These are phyloP conservation scores for Taphrorychus bicolor DNA, from an alignment of 2,888 invertebrate species.

Conservation along the genomic window DNA sequence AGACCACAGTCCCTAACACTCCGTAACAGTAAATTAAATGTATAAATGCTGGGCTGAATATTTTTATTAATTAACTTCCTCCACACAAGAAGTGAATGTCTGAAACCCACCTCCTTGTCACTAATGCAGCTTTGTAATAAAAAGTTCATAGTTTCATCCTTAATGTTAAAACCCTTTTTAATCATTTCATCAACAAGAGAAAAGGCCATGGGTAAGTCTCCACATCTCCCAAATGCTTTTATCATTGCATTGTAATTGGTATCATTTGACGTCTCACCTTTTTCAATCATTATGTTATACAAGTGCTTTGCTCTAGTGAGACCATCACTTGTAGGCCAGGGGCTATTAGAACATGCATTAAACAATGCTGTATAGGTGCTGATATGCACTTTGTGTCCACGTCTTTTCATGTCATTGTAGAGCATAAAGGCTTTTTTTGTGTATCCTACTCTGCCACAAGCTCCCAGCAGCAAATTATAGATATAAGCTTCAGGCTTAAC, in stretches of 20 bases:
- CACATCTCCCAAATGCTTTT: constrained; percentile 87
- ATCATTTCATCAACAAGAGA: constrained; percentile 84
- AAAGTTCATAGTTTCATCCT: constrained; percentile 76
- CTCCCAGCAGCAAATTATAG: constrained; percentile 83
- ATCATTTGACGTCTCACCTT: constrained; percentile 72
- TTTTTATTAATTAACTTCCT: constrained; percentile 74
- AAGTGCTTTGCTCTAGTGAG: constrained; percentile 72
- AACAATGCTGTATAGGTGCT: constrained; percentile 86
- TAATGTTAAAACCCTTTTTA: constrained; percentile 67
- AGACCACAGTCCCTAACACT: constrained; percentile 83
- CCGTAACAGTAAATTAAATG: constrained; percentile 83
- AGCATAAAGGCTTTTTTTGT: constrained; percentile 85
- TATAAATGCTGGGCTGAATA: constrained; percentile 73
- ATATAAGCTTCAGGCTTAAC: constrained; percentile 81
- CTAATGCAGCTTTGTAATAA: constrained; percentile 84
- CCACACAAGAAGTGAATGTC: constrained; percentile 86
- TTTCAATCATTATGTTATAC: constrained; percentile 72
- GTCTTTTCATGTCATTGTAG: constrained; percentile 82
- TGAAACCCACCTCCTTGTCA: constrained; percentile 80
- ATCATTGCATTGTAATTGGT: constrained; percentile 89
- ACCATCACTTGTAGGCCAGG: constrained; percentile 69
- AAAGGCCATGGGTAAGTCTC: constrained; percentile 80
- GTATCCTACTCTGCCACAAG: constrained; percentile 83
- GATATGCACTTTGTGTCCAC: constrained; percentile 70
- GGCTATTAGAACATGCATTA: constrained; percentile 86